Conservation (phyloP, 2,113 vertebrate genomes). For the Phyllostomus hastatus region DNA sequence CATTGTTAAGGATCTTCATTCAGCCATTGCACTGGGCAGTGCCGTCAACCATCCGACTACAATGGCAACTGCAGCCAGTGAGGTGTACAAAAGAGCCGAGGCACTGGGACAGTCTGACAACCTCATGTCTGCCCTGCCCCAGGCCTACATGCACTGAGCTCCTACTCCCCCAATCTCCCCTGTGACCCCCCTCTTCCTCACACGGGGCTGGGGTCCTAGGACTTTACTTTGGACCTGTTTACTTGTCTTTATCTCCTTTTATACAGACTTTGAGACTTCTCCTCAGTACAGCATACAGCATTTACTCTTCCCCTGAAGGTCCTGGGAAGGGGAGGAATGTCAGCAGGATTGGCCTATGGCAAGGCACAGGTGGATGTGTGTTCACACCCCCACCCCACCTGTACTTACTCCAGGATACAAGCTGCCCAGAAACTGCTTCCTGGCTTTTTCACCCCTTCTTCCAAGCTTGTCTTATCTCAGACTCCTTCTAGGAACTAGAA, state of each 20-base stretch:
- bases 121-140: conserved; percentile 97
- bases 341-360: conserved; percentile 63
- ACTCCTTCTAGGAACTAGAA: conserved; percentile 69
- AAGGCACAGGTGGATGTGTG: conserved; percentile 64
- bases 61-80: conserved; percentile 98
- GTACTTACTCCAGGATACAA: conserved; percentile 34
- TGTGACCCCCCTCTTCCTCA: conserved; percentile 67
- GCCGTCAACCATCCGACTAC: conserved; percentile 98
- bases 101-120: conserved; percentile 99
- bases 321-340: conserved; percentile 67
- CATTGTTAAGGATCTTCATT: conserved; percentile 97
- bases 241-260: conserved; percentile 83
- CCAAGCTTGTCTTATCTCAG: conserved; percentile 47
- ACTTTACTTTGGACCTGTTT: conserved; percentile 86
- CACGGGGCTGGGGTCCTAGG: conserved; percentile 74
- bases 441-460: conserved; percentile 64
- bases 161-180: conserved; percentile 69
- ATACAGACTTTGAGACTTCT: conserved; percentile 82
- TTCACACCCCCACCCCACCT: conserved; percentile 25
- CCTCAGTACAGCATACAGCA: conserved; percentile 75
- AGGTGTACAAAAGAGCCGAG: conserved; percentile 99
- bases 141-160: conserved; percentile 96
- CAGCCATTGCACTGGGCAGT: conserved; percentile 97
- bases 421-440: conserved; percentile 79
- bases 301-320: conserved; percentile 73